Percentiles rank a stretch among this genome's conserved stretches.
phyloP scores from a whole-genome alignment of 2,113 vertebrate genomes.

The Phasianus colchicus region DNA sequence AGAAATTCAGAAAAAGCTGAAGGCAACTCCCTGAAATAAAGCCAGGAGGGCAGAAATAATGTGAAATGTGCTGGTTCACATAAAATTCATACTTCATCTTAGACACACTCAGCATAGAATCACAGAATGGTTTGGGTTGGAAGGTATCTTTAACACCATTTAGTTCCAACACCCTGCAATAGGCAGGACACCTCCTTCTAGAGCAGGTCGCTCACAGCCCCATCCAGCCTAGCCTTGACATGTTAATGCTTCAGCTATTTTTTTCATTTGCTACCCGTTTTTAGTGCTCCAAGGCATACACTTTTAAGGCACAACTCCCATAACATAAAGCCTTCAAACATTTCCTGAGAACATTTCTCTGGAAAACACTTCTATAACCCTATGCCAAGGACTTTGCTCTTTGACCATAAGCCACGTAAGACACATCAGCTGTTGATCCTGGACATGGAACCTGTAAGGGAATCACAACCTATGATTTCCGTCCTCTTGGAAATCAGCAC shows the following conservation, averaged over 20 bases:
- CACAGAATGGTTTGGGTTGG: too few species aligned
- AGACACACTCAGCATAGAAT: background rate
- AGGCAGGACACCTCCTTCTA: too few species aligned
- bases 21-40: background rate
- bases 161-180: too few species aligned
- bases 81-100: background rate
- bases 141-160: too few species aligned
- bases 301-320: background rate
- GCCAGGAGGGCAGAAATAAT: background rate
- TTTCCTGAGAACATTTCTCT: background rate
- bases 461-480: background rate
- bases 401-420: background rate
- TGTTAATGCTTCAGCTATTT: background rate
- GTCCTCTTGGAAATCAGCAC: background rate
- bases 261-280: background rate
- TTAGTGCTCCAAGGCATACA: background rate
- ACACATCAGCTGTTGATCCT: background rate
- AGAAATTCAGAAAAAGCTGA: background rate
- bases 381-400: background rate
- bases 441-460: background rate
- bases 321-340: background rate
- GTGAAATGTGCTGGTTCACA: background rate
- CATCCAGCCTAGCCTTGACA: too few species aligned
- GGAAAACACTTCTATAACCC: background rate
- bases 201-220: too few species aligned